Evolutionary conservation across 2,797 vertebrate species (phyloP), one percentile per base, ranked within the genome.

Genomic region (Prunella strophiata): DNA sequence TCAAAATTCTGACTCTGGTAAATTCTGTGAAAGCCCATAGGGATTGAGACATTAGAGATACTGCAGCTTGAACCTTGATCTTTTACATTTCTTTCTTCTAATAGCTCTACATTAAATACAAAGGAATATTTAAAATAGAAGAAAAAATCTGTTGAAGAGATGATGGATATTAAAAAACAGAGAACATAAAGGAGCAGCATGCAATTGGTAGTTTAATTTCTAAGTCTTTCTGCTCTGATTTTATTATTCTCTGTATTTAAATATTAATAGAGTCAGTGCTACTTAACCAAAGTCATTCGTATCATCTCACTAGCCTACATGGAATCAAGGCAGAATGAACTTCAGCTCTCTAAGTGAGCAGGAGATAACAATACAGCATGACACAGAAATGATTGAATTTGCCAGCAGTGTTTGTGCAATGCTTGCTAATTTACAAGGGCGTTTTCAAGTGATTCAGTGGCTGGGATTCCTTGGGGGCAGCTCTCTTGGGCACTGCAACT

Each of bases 361-460:
- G 79, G 80, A 95, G 85, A 96, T 95, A 96, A 89, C 66, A 88
- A 84, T 87, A 68, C 88, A 68, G 72, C 58, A 48, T 14, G 58
- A 86, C 91, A 96, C 51, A 94, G 76, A 81, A 92, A 89, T 96
- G 94, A 96, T 83, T 96, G 89, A 92, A 97, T 97, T 97, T 97
- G 71, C 94, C 95, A 81, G 45, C 78, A 89, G 77, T 72, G 50
- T 70, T 97, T 95, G 91, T 93, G 67, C 70, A 80, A 78, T 21
- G 51, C 71, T 96, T 84, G 72, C 94, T 97, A 91, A 97, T 97
- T 94, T 92, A 94, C 87, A 95, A 93, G 90, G 79, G 63, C 88
- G 77, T 97, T 97, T 96, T 96, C 80, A 94, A 94, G 94, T 16
- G 54, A 89, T 82, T 94, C 32, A 47, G 86, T 63, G 55, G 40